Conservation (phyloP, 2,113 vertebrate species). For the Calidris pygmaea region DNA sequence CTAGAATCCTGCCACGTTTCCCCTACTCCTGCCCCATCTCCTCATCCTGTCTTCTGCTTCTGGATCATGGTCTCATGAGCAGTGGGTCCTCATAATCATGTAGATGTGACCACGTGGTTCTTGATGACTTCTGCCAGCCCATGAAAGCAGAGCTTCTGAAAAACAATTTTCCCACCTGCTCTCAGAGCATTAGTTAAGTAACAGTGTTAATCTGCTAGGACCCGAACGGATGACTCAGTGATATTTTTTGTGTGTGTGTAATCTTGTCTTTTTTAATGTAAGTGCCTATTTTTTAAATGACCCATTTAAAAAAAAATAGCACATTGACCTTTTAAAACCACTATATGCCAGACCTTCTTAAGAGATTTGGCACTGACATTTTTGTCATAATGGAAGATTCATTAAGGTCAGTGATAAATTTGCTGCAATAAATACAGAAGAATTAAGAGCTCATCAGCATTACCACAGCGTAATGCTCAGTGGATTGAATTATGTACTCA, state of each 20-base stretch:
- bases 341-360: constrained; percentile 56
- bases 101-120: not conserved
- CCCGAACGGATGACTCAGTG: not conserved
- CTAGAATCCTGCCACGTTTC: not conserved
- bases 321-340: constrained; percentile 59
- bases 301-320: not conserved
- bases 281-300: constrained; percentile 34
- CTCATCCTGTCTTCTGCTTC: not conserved
- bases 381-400: constrained; percentile 69
- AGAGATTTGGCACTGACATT: constrained; percentile 65
- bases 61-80: rapidly evolving
- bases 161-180: not conserved
- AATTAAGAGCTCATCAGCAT: constrained; percentile 75
- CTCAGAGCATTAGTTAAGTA: not conserved
- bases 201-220: not conserved
- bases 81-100: not conserved
- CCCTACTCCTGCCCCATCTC: rapidly evolving
- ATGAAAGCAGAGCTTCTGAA: not conserved
- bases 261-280: constrained; percentile 31
- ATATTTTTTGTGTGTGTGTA: not conserved
- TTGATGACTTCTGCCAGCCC: not conserved
- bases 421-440: constrained; percentile 69
- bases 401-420: constrained; percentile 70
- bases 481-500: constrained; percentile 69
- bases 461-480: constrained; percentile 44